Base-by-base conservation (phyloP, 2,888 invertebrate species). In the Zele albiditarsus region DNA sequence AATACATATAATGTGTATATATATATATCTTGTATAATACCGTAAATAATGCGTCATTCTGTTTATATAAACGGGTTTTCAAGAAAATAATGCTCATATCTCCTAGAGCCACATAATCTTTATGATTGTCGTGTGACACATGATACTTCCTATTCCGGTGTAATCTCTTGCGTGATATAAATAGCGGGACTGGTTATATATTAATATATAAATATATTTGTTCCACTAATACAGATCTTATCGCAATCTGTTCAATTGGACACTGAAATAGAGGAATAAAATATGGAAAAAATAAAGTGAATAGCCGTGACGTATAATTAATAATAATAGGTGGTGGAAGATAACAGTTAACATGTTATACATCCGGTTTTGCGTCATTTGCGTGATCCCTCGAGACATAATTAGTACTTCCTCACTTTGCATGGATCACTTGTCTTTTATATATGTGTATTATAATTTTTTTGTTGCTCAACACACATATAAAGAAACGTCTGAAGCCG, bases 341-440 rank as follows among this genome's bases (percentile, higher is more conserved):
- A 72, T 65, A 72, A 72, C 53, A 20, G 27, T 28, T 31, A 53
- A 65, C 53, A 49, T 62, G 31, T 38, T 31, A 31, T 23, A 75
- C 71, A 71, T 75, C 74, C 71, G 77, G 71, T 78, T 69, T 72
- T 79, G 57, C 77, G 67, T 75, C 49, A 75, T 71, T 71, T 49
- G 71, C 66, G 74, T 77, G 75, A 78, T 76, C 76, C 49, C 66
- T 77, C 71, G 72, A 65, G 75, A 77, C 77, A 78, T 53, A 53
- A 79, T 80, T 77, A 78, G 74, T 73, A 79, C 78, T 80, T 80
- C 80, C 80, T 78, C 74, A 72, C 73, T 78, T 73, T 77, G 74
- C 58, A 71, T 72, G 67, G 60, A 53, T 71, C 46, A 62, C 46
- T 72, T 67, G 58, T 68, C 71, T 69, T 70, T 67, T 23, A 46